Evolutionary conservation across 2,797 vertebrate genomes (phyloP), one percentile per base, ranked within the genome.

Genomic region (Cygnus olor): DNA sequence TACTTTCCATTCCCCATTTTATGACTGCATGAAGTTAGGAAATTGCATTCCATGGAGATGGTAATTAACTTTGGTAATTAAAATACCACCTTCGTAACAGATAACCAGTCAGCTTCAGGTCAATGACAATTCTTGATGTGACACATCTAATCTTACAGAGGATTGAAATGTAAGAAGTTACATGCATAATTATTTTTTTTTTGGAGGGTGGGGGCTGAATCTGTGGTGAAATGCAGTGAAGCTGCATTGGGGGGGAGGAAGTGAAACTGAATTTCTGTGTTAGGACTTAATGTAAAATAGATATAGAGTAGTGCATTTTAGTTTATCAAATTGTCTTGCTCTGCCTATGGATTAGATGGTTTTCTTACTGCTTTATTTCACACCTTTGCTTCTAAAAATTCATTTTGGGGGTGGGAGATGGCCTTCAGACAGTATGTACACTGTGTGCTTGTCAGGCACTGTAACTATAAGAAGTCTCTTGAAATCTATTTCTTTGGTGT

Each of bases 11-110:
- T 96, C 95, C 90, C 88, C 89, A 58, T 80, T 94, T 89, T 80
- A 69, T 81, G 85, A 47, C 9, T 1, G 86, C 81, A 87, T 74
- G 40, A 90, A 94, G 90, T 90, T 89, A 70, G 95, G 94, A 94
- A 95, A 96, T 95, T 90, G 84, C 74, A 68, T 96, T 95, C 92
- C 84, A 88, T 92, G 90, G 86, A 94, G 93, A 92, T 95, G 90
- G 79, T 96, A 95, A 97, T 97, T 97, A 95, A 95, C 76, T 96
- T 82, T 63, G 66, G 93, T 96, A 95, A 96, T 96, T 96, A 96
- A 97, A 96, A 95, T 83, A 78, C 93, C 84, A 95, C 95, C 94
- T 95, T 97, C 44, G 1, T 92, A 81, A 91, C 92, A 94, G 86
- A 89, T 92, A 95, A 94, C 74, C 92, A 89, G 79, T 56, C 90